Conservation (phyloP, 2,797 vertebrate species). For the Gallinago stenura region DNA sequence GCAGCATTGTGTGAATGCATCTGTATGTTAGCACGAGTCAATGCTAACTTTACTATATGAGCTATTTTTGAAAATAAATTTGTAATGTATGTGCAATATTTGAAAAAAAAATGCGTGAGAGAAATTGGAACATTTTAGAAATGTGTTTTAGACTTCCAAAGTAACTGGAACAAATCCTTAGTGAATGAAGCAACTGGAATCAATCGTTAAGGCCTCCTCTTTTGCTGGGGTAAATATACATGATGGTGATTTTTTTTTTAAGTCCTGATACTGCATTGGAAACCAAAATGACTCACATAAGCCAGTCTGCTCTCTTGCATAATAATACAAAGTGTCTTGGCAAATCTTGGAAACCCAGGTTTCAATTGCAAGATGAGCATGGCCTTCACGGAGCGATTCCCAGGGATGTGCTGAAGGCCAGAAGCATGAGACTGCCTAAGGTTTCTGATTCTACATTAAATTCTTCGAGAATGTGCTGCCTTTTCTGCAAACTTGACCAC, state of each 20-base stretch:
- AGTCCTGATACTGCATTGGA: not conserved
- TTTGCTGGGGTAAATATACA: not conserved
- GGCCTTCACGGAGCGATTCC: slow-evolving; percentile 23
- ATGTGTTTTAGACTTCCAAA: not conserved
- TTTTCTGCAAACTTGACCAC: not conserved
- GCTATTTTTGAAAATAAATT: not conserved
- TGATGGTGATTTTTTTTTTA: not conserved
- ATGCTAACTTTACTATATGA: not conserved
- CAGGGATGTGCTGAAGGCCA: slow-evolving; percentile 24
- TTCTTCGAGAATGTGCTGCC: not conserved
- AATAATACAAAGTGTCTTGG: slow-evolving; percentile 18
- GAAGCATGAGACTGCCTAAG: not conserved
- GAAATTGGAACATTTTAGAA: not conserved
- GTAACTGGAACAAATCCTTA: not conserved
- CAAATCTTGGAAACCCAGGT: slow-evolving; percentile 30
- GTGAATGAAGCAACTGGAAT: not conserved
- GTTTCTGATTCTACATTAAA: not conserved
- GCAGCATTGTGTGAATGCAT: not conserved
- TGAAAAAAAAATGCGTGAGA: not conserved
- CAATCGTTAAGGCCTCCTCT: not conserved
- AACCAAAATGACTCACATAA: not conserved
- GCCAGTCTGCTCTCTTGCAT: slow-evolving; percentile 15
- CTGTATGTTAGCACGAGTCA: fast-evolving
- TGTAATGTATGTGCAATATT: not conserved
- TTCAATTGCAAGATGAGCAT: not conserved